phyloP scores from a whole-genome alignment of 2,797 vertebrate genomes.

The Coranthus polyacanthus region DNA sequence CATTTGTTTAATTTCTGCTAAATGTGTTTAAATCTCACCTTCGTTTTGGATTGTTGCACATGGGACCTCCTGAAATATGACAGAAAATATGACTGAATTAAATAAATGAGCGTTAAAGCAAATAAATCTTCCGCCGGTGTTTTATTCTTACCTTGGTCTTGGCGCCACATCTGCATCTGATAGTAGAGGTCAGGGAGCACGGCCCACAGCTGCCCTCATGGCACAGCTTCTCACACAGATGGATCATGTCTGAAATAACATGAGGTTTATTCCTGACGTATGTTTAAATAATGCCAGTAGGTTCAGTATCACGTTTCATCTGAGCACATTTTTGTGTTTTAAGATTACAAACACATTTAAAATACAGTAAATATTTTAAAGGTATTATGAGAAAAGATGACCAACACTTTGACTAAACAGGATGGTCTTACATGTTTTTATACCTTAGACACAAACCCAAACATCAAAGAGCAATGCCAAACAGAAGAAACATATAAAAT shows the following conservation, averaged over 20 bases:
- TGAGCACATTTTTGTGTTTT: slow-evolving; percentile 1
- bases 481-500: not conserved
- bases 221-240: slow-evolving; percentile 94
- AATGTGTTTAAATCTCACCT: slow-evolving; percentile 81
- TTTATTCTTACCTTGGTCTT: slow-evolving; percentile 88
- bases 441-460: not conserved
- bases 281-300: not conserved
- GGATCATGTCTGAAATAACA: slow-evolving; percentile 89
- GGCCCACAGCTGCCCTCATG: slow-evolving; percentile 95
- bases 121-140: not conserved
- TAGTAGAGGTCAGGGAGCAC: slow-evolving; percentile 91
- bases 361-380: not conserved
- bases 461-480: not conserved
- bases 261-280: not conserved
- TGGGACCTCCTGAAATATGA: slow-evolving; percentile 89
- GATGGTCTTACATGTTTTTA: not conserved
- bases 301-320: slow-evolving; percentile 4
- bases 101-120: not conserved
- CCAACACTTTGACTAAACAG: no score
- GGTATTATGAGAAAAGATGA: not conserved
- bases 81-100: not conserved
- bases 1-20: not conserved
- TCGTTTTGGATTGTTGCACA: slow-evolving; percentile 92
- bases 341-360: not conserved
- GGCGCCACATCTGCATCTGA: slow-evolving; percentile 95